Evolutionary conservation across 2,797 vertebrate species (phyloP).

Genomic region (Chaunax sp.): DNA sequence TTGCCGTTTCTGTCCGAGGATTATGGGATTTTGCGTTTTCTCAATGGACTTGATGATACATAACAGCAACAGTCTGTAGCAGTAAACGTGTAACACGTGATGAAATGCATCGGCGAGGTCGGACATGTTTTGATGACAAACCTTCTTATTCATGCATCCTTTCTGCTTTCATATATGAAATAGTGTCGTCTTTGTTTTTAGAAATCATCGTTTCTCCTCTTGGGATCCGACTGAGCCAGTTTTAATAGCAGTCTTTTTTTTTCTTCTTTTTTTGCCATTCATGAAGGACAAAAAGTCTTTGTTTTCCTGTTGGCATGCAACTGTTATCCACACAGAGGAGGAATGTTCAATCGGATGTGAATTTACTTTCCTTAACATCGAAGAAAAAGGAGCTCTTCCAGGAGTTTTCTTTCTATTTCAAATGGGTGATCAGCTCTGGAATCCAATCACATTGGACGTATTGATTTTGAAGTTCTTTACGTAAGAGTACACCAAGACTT

Average conservation of each 20-base stretch:
- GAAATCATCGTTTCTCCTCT: not conserved
- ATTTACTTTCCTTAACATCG: constrained; percentile 37
- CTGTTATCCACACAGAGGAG: constrained; percentile 27
- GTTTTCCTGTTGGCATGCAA: constrained; percentile 26
- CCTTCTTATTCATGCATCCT: constrained; percentile 17
- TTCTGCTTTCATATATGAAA: constrained; percentile 29
- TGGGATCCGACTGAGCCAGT: constrained; percentile 11
- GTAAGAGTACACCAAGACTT: not conserved
- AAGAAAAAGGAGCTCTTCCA: constrained; percentile 19
- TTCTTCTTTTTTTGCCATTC: constrained; percentile 7
- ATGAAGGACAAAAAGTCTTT: constrained; percentile 43
- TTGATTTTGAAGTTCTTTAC: constrained; percentile 10
- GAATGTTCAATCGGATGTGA: constrained; percentile 12
- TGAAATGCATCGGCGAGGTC: constrained; percentile 28
- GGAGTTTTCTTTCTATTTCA: constrained; percentile 26
- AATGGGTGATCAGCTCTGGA: constrained; percentile 37
- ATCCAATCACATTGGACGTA: constrained; percentile 43
- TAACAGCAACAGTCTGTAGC: constrained; percentile 14
- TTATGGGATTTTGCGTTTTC: constrained; percentile 56
- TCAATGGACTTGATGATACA: constrained; percentile 37
- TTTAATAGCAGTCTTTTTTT: constrained; percentile 7
- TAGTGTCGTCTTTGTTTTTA: constrained; percentile 17
- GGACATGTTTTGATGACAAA: constrained; percentile 21
- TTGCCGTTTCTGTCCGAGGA: constrained; percentile 49
- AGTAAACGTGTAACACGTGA: not conserved